Conservation (phyloP, 2,113 vertebrate genomes). For the Varanus komodoensis region DNA sequence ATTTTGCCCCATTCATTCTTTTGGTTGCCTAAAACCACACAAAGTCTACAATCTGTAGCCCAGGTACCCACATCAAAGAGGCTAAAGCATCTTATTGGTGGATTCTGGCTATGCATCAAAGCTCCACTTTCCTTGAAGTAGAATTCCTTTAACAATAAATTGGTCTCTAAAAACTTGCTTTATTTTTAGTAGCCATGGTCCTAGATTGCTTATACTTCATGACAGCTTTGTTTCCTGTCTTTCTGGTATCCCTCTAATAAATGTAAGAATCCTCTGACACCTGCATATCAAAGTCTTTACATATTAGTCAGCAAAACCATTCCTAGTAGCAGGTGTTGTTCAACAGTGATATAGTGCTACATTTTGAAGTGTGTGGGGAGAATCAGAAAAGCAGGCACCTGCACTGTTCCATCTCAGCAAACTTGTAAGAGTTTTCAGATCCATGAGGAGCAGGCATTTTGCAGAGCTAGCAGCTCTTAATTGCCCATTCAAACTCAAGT, state of each 20-base stretch:
- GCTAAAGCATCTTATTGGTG: conserved; percentile 68
- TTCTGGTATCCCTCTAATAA: conserved; percentile 72
- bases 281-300: conserved; percentile 67
- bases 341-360: too few relatives aligned
- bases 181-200: conserved; percentile 74
- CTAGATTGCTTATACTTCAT: conserved; percentile 72
- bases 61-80: conserved; percentile 76
- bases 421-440: too few relatives aligned
- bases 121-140: conserved; percentile 68
- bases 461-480: too few relatives aligned
- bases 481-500: too few relatives aligned
- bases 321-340: neutral
- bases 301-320: conserved; percentile 59
- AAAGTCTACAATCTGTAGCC: conserved; percentile 70
- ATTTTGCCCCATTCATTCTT: conserved; percentile 67
- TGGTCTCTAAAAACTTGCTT: conserved; percentile 65
- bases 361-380: neutral
- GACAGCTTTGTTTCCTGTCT: conserved; percentile 73
- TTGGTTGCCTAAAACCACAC: conserved; percentile 73
- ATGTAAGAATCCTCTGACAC: conserved; percentile 68
- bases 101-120: conserved; percentile 76
- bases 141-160: conserved; percentile 75
- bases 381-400: too few relatives aligned
- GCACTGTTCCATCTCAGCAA: too few relatives aligned
- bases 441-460: too few relatives aligned